Percentiles rank a stretch among this genome's conserved stretches.
phyloP scores from a whole-genome alignment of 2,113 vertebrate genomes.

The Lamprologus callipterus region DNA sequence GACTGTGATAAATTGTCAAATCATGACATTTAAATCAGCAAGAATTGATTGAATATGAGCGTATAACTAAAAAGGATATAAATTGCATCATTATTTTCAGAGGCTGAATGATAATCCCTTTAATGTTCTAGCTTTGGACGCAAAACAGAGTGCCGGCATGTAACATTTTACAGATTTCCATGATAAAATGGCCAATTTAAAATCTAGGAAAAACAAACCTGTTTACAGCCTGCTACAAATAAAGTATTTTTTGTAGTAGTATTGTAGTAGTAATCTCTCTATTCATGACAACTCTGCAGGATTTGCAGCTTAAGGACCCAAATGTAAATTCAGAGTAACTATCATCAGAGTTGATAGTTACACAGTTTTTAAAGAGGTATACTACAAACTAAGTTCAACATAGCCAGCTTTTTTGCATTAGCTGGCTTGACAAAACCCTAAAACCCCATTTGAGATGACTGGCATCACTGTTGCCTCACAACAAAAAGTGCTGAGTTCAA shows the following conservation, averaged over 20 bases:
- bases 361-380: neutral
- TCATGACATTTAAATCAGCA: neutral
- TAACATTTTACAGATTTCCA: neutral
- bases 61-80: neutral
- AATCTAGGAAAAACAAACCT: neutral
- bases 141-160: neutral
- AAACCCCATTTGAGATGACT: neutral
- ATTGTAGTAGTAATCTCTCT: neutral
- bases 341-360: neutral
- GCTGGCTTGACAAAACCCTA: neutral
- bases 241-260: neutral
- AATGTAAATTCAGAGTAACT: neutral
- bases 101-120: neutral
- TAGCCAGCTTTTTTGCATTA: neutral
- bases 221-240: neutral
- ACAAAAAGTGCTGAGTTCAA: accelerated
- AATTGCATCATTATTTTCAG: neutral
- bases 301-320: neutral
- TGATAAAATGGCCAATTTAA: accelerated
- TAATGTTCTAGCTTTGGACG: neutral
- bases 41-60: neutral
- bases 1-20: neutral
- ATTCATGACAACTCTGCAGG: neutral
- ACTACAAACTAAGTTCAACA: neutral
- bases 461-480: neutral